A percentile compares a stretch with the other conserved stretches of the same genome.
phyloP scores from a whole-genome alignment of 2,113 vertebrate genomes.

The Telmatochromis sp. region DNA sequence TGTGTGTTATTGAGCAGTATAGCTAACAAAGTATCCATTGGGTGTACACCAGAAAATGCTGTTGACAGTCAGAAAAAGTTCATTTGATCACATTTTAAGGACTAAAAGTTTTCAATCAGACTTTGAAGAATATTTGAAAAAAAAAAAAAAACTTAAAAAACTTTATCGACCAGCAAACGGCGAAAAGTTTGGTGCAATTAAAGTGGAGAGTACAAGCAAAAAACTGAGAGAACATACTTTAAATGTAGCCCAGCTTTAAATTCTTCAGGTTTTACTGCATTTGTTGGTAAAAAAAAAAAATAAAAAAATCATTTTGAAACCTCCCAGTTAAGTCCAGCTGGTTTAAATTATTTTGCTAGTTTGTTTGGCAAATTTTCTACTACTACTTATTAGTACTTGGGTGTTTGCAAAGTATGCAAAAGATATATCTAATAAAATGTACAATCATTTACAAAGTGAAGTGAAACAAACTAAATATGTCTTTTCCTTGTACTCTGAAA shows the following conservation, averaged over 20 bases:
- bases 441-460: neutral
- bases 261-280: neutral
- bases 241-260: neutral
- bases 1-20: neutral
- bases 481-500: fast-evolving
- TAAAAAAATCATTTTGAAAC: neutral
- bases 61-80: neutral
- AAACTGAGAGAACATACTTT: fast-evolving
- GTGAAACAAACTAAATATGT: neutral
- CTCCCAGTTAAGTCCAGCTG: neutral
- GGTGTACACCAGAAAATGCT: neutral
- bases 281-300: neutral
- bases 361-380: neutral
- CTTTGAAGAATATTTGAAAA: neutral
- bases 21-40: neutral
- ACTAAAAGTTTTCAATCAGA: neutral
- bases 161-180: neutral
- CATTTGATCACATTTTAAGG: neutral
- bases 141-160: fast-evolving
- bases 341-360: neutral
- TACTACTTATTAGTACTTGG: neutral
- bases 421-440: neutral
- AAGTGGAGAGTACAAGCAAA: neutral
- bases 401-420: neutral
- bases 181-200: neutral